These are phyloP conservation scores for Sinohyriopsis cumingii DNA, from an alignment of 2,888 invertebrate species.

Conservation along the genomic window DNA sequence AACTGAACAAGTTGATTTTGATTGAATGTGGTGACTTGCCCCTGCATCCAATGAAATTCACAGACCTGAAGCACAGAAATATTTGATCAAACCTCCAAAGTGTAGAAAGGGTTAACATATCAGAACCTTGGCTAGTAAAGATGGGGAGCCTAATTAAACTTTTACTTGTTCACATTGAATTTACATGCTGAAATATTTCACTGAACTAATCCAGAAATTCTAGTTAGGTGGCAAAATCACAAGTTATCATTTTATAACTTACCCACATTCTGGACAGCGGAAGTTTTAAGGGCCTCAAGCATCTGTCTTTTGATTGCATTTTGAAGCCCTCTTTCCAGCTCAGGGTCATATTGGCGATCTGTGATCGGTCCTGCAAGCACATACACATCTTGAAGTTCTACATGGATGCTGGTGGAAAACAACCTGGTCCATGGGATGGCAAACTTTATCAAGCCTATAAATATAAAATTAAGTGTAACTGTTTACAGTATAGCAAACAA, in stretches of 20 bases:
- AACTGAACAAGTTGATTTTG: too few relatives aligned
- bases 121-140: too few relatives aligned
- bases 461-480: too few relatives aligned
- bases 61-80: too few relatives aligned
- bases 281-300: constrained; percentile 78
- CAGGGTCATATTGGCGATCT: constrained; percentile 80
- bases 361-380: constrained; percentile 83
- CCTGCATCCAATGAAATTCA: too few relatives aligned
- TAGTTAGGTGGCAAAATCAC: background rate
- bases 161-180: too few relatives aligned
- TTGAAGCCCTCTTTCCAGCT: constrained; percentile 81
- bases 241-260: constrained; percentile 12
- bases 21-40: too few relatives aligned
- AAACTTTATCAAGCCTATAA: constrained; percentile 67
- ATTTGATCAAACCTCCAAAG: too few relatives aligned
- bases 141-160: too few relatives aligned
- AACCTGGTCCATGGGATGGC: constrained; percentile 85
- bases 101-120: too few relatives aligned
- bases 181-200: too few relatives aligned
- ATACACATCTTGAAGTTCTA: constrained; percentile 84
- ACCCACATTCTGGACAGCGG: constrained; percentile 49
- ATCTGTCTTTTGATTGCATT: constrained; percentile 83
- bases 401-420: constrained; percentile 82
- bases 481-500: too few relatives aligned
- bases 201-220: background rate